Evolutionary conservation across 2,888 invertebrate genomes (phyloP).

Genomic region (Cheilosia grossa): DNA sequence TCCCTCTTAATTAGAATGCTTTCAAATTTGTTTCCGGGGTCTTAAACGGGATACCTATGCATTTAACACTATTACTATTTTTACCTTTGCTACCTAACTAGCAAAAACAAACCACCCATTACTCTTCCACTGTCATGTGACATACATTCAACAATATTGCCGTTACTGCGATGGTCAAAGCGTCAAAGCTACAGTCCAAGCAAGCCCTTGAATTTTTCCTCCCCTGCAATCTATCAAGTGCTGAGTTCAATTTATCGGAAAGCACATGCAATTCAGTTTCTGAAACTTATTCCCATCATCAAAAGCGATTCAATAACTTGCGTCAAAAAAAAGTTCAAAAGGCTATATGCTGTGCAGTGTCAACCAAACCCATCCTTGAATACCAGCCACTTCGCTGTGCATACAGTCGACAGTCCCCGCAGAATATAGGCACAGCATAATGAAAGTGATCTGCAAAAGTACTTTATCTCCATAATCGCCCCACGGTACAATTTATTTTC

Average conservation of each 20-base stretch:
- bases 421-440: background rate
- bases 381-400: background rate
- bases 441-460: slow-evolving; percentile 37
- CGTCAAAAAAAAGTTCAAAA: background rate
- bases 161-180: background rate
- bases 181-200: too few species aligned
- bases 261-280: slow-evolving; percentile 4
- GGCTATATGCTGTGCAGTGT: background rate
- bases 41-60: too few species aligned
- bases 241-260: slow-evolving; percentile 1
- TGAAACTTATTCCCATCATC: slow-evolving; percentile 23
- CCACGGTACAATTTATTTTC: slow-evolving; percentile 18
- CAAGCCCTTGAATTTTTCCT: background rate
- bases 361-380: background rate
- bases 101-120: too few species aligned
- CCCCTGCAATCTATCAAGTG: background rate
- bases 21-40: too few species aligned
- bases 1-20: too few species aligned
- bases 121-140: too few species aligned
- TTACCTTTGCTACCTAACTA: too few species aligned
- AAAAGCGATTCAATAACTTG: slow-evolving; percentile 21
- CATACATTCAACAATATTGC: background rate
- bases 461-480: slow-evolving; percentile 11
- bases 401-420: background rate
- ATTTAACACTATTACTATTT: too few species aligned